Evolutionary conservation across 30 jellyfish, hydroid and myxozoan genomes (phyloP).

Genomic region (Phacellophora camtschatica): DNA sequence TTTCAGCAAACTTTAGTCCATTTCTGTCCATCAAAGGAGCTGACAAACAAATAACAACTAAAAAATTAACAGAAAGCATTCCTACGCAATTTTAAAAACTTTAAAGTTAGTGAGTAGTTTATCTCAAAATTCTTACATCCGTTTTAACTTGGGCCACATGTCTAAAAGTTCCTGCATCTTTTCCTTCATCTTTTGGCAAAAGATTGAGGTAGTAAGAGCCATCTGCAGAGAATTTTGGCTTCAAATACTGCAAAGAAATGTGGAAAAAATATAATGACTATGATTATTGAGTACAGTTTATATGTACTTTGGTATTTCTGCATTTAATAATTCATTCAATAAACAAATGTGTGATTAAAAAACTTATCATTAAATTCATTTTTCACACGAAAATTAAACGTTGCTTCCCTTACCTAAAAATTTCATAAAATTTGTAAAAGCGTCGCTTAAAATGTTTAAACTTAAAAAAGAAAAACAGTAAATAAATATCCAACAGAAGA

Average conservation of each 20-base stretch:
- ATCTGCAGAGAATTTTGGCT: conserved; percentile 83
- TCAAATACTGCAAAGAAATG: conserved; percentile 85
- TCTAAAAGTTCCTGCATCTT: conserved; percentile 57
- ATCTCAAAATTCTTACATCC: conserved; percentile 8
- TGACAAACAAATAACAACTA: not conserved
- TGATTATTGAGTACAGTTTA: no score
- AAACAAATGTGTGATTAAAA: no score
- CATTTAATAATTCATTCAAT: no score
- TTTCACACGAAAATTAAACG: no score
- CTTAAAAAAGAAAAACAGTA: not conserved
- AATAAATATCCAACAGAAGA: not conserved
- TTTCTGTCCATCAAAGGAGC: no score
- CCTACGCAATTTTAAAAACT: not conserved
- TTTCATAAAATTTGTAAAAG: not conserved
- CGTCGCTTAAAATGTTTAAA: not conserved
- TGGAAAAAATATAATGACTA: no score
- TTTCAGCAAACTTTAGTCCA: no score
- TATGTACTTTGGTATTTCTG: no score
- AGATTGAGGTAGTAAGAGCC: conserved; percentile 81
- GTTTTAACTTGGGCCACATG: conserved; percentile 61
- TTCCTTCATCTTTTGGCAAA: conserved; percentile 78
- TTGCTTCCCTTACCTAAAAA: no score
- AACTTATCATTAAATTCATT: no score
- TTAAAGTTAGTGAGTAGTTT: not conserved
- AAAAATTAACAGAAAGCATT: not conserved